Evolutionary conservation across 2,888 invertebrate genomes (phyloP).

Genomic region (Zaprionus obscuricornis): DNA sequence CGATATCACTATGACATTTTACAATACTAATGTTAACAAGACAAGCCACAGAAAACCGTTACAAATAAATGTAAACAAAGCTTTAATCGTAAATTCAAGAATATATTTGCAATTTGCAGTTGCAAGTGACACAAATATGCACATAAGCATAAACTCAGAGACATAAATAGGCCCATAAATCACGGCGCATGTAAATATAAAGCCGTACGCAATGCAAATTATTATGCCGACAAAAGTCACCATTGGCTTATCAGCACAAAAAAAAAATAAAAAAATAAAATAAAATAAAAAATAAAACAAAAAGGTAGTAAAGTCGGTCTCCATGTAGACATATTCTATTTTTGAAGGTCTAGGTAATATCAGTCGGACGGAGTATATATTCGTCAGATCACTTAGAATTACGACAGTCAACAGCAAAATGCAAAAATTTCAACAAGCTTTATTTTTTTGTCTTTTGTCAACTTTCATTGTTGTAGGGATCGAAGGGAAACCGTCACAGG

Average conservation of each 20-base stretch:
- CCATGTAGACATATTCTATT: slow-evolving; percentile 30
- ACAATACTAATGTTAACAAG: slow-evolving; percentile 35
- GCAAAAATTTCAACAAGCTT: slow-evolving; percentile 28
- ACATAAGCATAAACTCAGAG: slow-evolving; percentile 37
- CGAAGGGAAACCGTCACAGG: slow-evolving; percentile 8
- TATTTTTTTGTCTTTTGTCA: slow-evolving; percentile 22
- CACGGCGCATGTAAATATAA: slow-evolving; percentile 43
- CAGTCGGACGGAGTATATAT: slow-evolving; percentile 27
- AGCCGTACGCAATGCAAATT: slow-evolving; percentile 54
- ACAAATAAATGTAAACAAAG: neutral
- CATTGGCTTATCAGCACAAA: slow-evolving; percentile 43
- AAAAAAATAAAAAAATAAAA: too few species aligned
- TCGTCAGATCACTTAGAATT: neutral
- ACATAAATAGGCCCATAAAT: slow-evolving; percentile 56
- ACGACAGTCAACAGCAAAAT: slow-evolving; percentile 42
- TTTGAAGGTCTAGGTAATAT: slow-evolving; percentile 57
- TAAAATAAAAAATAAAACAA: too few species aligned
- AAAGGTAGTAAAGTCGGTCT: too few species aligned
- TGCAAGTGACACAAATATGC: slow-evolving; percentile 45
- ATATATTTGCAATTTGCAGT: slow-evolving; percentile 8
- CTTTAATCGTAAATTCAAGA: neutral
- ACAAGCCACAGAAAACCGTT: slow-evolving; percentile 16
- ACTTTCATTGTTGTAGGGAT: neutral
- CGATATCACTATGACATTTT: slow-evolving; percentile 2
- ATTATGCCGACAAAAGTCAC: slow-evolving; percentile 31